Evolutionary conservation across 1,140 invertebrate genomes (phyloP).

Genomic region (Drosophila bocki): DNA sequence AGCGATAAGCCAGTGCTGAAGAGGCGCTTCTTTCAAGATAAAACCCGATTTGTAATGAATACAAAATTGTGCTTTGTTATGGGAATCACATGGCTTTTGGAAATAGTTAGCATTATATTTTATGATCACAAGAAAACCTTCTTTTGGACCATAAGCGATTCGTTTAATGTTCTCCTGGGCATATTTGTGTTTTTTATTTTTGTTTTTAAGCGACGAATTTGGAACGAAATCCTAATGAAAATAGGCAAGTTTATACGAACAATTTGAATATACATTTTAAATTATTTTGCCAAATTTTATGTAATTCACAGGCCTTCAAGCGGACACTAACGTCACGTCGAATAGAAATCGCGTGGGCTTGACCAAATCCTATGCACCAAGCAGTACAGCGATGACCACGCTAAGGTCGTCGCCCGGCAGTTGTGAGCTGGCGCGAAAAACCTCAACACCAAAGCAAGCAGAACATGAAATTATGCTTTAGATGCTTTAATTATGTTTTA

Average conservation of each 20-base stretch:
- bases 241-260: constrained; percentile 83
- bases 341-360: constrained; percentile 17
- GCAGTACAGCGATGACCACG: constrained; percentile 30
- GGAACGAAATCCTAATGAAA: constrained; percentile 85
- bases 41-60: constrained; percentile 89
- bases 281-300: neutral
- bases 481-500: constrained; percentile 1
- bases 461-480: constrained; percentile 44
- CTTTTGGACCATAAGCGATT: constrained; percentile 87
- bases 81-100: constrained; percentile 90
- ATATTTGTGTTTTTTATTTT: constrained; percentile 89
- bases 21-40: constrained; percentile 87
- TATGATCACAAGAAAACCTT: constrained; percentile 85
- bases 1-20: constrained; percentile 85
- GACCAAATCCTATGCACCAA: constrained; percentile 32
- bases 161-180: constrained; percentile 88
- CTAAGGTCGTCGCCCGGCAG: constrained; percentile 17
- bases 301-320: constrained; percentile 6
- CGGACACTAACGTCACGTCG: constrained; percentile 13
- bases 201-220: constrained; percentile 88
- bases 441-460: constrained; percentile 5
- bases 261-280: no score
- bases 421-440: constrained; percentile 12
- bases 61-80: constrained; percentile 91
- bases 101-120: constrained; percentile 87